Evolutionary conservation across 1,140 invertebrate genomes (phyloP).

Genomic region (Araneus ventricosus): DNA sequence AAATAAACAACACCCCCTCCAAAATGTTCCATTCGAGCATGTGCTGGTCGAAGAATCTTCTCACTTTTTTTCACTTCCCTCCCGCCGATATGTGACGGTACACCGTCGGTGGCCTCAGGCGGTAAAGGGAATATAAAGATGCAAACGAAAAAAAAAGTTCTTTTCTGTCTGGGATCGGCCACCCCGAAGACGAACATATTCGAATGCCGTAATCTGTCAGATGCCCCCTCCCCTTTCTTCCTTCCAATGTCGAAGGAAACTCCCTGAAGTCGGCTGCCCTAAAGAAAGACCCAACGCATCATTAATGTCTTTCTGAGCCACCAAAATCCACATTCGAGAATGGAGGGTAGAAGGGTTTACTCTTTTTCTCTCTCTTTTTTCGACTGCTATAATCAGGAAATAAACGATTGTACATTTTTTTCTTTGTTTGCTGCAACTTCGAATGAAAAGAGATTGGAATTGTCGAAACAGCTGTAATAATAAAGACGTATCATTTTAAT

Average conservation of each 20-base stretch:
- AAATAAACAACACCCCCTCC: neutral
- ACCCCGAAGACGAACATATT: constrained; percentile 20
- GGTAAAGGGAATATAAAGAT: constrained; percentile 3
- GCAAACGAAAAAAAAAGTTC: neutral
- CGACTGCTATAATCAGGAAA: neutral
- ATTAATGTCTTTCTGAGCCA: constrained; percentile 18
- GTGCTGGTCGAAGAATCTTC: neutral
- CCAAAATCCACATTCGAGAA: neutral
- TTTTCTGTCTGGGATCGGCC: constrained; percentile 37
- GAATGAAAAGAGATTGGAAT: neutral
- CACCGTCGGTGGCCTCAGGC: constrained; percentile 38
- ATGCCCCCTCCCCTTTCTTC: neutral
- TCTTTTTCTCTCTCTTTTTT: too few relatives aligned
- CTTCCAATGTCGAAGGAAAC: neutral
- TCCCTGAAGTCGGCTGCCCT: neutral
- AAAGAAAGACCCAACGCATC: neutral
- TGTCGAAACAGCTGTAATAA: constrained; percentile 1
- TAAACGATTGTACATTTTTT: neutral
- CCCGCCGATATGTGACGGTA: neutral
- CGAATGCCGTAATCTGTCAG: constrained; percentile 34
- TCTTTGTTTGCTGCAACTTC: neutral
- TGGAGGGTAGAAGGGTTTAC: neutral
- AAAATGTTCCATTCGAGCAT: constrained; percentile 17
- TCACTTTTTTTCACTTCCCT: neutral
- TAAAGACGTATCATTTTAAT: neutral